phyloP scores from a whole-genome alignment of 2,888 invertebrate species.

The Noctua fimbriata region DNA sequence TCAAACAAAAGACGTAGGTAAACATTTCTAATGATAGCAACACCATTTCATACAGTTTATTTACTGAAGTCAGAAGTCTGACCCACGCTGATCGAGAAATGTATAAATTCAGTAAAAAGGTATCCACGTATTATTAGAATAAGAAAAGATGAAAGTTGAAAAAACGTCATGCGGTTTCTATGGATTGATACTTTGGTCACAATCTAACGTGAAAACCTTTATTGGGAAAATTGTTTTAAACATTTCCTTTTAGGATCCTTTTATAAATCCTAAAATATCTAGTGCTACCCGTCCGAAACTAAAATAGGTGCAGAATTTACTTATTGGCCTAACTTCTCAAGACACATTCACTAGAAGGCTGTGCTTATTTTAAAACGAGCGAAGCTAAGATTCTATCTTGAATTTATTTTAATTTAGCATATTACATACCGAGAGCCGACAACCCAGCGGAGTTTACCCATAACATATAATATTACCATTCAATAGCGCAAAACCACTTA shows the following conservation, averaged over 20 bases:
- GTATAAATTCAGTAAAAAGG: slow-evolving; percentile 40
- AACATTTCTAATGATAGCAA: slow-evolving; percentile 56
- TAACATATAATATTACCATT: slow-evolving; percentile 26
- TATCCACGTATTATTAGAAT: slow-evolving; percentile 13
- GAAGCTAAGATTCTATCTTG: neutral
- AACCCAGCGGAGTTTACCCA: neutral
- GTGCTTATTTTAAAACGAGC: slow-evolving; percentile 14
- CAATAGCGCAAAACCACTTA: slow-evolving; percentile 26
- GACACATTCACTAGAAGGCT: neutral
- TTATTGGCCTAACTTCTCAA: neutral
- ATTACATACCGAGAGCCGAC: neutral
- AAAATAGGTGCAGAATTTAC: neutral
- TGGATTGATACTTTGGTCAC: neutral
- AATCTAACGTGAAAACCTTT: neutral
- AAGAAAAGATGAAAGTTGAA: slow-evolving; percentile 8
- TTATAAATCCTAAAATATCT: neutral
- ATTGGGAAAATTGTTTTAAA: neutral
- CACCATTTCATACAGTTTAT: slow-evolving; percentile 52
- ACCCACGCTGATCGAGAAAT: slow-evolving; percentile 37
- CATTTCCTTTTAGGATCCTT: neutral
- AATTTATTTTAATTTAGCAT: slow-evolving; percentile 2
- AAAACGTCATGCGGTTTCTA: neutral
- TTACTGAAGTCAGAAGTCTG: slow-evolving; percentile 48
- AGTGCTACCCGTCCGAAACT: neutral
- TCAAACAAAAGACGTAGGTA: slow-evolving; percentile 55